Evolutionary conservation across 2,888 invertebrate species (phyloP).

Genomic region (Notodonta ziczac): DNA sequence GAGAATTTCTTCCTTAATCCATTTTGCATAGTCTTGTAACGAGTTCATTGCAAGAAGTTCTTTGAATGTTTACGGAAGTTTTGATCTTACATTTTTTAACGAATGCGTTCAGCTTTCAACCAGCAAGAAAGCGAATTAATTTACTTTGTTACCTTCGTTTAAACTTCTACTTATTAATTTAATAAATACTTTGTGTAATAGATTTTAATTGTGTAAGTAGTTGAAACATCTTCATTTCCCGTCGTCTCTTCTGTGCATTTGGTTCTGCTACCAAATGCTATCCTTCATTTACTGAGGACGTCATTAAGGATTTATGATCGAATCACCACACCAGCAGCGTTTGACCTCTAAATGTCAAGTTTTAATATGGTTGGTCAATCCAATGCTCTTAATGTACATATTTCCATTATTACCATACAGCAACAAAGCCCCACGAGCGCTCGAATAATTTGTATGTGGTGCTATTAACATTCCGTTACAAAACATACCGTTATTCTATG

Average conservation of each 20-base stretch:
- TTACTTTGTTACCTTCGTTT: too few species aligned
- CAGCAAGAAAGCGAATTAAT: background rate
- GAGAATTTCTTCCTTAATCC: background rate
- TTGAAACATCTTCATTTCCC: too few species aligned
- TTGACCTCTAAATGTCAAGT: background rate
- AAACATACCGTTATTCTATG: conserved; percentile 35
- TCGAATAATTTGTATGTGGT: conserved; percentile 30
- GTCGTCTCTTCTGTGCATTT: too few species aligned
- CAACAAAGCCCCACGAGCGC: conserved; percentile 29
- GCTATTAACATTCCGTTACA: conserved; percentile 37
- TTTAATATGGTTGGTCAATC: conserved; percentile 1
- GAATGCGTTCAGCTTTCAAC: background rate
- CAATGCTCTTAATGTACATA: conserved; percentile 7
- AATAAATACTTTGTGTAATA: too few species aligned
- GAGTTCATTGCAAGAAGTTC: background rate
- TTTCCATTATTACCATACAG: conserved; percentile 21
- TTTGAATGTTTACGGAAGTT: conserved; percentile 5
- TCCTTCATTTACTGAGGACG: too few species aligned
- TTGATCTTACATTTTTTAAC: background rate
- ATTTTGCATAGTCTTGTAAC: background rate
- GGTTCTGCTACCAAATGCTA: too few species aligned
- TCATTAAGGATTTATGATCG: too few species aligned
- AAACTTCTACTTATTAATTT: too few species aligned
- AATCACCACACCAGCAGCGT: background rate
- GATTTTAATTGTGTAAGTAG: too few species aligned